These are phyloP conservation scores for Enteromius thamalakanensis DNA, from an alignment of 2,797 vertebrate genomes.

Conservation along the genomic window DNA sequence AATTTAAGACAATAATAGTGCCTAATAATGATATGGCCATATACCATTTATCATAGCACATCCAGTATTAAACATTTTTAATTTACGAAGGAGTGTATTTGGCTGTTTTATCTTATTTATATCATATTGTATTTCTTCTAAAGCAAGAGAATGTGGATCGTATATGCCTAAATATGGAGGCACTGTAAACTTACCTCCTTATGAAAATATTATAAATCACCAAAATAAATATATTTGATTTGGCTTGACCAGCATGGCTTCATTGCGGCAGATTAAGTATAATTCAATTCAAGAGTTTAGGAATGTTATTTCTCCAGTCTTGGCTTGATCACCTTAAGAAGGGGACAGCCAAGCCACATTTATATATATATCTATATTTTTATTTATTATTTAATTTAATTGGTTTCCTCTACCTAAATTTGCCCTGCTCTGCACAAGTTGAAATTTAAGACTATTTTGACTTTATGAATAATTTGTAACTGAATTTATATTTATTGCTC, in stretches of 20 bases:
- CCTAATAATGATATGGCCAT: background rate
- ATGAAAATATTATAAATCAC: conserved; percentile 25
- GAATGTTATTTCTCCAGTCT: conserved; percentile 25
- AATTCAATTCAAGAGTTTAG: conserved; percentile 16
- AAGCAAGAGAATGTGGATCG: background rate
- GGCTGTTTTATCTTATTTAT: background rate
- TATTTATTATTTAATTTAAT: conserved; percentile 7
- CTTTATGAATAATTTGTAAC: background rate
- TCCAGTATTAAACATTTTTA: background rate
- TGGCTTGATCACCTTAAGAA: background rate
- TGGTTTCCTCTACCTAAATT: conserved; percentile 14
- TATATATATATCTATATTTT: background rate
- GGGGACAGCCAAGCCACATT: background rate
- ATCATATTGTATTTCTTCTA: background rate
- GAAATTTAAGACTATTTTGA: background rate
- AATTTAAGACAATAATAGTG: background rate
- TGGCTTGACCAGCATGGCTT: conserved; percentile 20
- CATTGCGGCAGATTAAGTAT: conserved; percentile 5
- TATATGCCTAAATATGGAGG: background rate
- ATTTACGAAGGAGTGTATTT: background rate
- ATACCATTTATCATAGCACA: background rate
- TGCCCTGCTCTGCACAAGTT: conserved; percentile 4
- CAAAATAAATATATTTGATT: conserved; percentile 29
- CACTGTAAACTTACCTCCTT: background rate
- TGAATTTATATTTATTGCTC: conserved; percentile 3